A percentile compares a stretch with the other conserved stretches of the same genome.
These are phyloP conservation scores for Globodera rostochiensis DNA, from an alignment of 1,140 invertebrate genomes.

Conservation along the genomic window DNA sequence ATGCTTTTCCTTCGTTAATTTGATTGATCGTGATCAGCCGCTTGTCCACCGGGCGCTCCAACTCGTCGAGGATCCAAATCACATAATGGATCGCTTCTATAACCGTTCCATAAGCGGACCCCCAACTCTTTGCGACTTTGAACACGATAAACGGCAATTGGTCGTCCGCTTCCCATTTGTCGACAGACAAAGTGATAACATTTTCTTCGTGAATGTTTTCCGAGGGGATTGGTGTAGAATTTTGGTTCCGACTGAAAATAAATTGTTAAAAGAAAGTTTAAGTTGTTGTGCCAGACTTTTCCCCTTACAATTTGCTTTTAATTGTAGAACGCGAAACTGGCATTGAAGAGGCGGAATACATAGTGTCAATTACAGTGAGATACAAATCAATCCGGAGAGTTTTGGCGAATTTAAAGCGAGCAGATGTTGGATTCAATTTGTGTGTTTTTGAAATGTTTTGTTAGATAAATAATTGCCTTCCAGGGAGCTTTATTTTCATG, in stretches of 20 bases:
- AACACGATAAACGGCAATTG: constrained; percentile 36
- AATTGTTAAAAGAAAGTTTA: background rate
- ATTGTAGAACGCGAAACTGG: constrained; percentile 21
- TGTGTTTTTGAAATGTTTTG: constrained; percentile 11
- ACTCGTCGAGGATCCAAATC: constrained; percentile 9
- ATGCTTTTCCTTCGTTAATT: constrained; percentile 34
- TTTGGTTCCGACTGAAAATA: too few relatives aligned
- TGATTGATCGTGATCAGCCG: constrained; percentile 28
- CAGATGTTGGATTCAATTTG: constrained; percentile 21
- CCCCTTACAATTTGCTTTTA: constrained; percentile 9
- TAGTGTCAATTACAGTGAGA: constrained; percentile 30
- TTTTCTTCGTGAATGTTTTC: background rate
- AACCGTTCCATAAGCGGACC: constrained; percentile 13
- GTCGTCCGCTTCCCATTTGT: constrained; percentile 34
- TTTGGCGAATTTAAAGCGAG: constrained; percentile 27
- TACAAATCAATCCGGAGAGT: constrained; percentile 33
- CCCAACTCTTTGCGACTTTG: constrained; percentile 38
- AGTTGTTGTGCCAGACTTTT: background rate
- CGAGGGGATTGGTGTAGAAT: too few relatives aligned
- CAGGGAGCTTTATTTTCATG: constrained; percentile 39
- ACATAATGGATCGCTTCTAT: constrained; percentile 34
- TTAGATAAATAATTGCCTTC: constrained; percentile 11
- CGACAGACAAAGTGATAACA: constrained; percentile 29
- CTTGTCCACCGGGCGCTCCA: constrained; percentile 16
- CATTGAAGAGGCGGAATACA: constrained; percentile 21